Evolutionary conservation across 2,113 vertebrate species (phyloP).

Genomic region (Oriolus oriolus): DNA sequence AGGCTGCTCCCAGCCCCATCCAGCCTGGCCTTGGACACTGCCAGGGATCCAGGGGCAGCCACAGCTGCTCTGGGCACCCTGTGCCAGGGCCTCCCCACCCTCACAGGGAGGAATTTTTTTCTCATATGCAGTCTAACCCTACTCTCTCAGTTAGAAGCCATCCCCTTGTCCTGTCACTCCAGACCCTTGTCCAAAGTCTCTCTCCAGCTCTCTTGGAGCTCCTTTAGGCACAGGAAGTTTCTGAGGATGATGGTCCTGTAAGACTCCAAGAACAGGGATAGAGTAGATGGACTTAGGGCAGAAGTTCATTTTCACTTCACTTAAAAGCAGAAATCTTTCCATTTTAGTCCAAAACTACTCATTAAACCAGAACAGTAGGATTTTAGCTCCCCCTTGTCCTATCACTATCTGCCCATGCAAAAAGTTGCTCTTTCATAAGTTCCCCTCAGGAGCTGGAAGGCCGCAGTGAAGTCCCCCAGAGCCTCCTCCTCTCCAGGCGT

Average conservation of each 20-base stretch:
- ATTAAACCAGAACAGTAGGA: not conserved
- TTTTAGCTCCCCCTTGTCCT: not conserved
- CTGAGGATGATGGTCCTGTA: not conserved
- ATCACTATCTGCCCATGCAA: not conserved
- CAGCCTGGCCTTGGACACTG: accelerated
- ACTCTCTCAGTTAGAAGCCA: not conserved
- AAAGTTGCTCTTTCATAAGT: not conserved
- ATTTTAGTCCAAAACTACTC: not conserved
- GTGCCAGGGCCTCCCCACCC: not conserved
- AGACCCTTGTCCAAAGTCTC: not conserved
- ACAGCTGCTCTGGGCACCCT: not conserved
- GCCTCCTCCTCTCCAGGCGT: not conserved
- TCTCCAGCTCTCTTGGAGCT: not conserved
- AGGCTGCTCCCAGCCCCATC: accelerated
- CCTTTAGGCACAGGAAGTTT: not conserved
- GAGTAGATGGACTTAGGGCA: not conserved
- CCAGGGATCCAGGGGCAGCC: not conserved
- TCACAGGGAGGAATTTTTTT: not conserved
- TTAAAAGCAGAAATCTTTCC: not conserved
- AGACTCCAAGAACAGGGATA: too few species aligned
- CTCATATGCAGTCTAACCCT: too few species aligned
- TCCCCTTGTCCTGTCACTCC: not conserved
- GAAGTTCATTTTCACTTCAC: not conserved
- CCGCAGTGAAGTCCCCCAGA: not conserved
- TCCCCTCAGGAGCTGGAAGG: not conserved